A percentile compares a stretch with the other conserved stretches of the same genome.
phyloP scores from a whole-genome alignment of 1,140 invertebrate species.

The Parasteatoda tepidariorum region DNA sequence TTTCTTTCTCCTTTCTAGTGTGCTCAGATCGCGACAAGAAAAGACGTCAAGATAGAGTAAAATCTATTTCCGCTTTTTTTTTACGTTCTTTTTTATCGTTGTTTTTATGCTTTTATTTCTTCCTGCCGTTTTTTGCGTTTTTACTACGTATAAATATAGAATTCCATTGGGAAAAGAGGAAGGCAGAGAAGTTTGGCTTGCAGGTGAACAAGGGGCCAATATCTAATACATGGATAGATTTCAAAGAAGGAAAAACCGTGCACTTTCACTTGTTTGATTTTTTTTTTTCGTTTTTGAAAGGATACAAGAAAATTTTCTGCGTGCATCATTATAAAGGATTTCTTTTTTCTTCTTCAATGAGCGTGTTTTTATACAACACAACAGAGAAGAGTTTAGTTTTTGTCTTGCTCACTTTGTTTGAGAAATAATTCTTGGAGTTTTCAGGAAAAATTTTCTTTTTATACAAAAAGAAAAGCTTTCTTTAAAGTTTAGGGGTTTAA shows the following conservation, averaged over 20 bases:
- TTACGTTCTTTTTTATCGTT: not conserved
- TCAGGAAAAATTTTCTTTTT: no score
- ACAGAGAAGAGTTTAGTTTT: not conserved
- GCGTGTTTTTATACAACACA: not conserved
- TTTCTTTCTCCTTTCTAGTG: not conserved
- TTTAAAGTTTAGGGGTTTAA: no score
- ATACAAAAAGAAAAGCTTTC: no score
- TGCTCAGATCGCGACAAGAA: constrained; percentile 17
- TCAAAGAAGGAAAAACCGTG: constrained; percentile 1
- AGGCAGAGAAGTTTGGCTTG: not conserved
- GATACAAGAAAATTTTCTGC: not conserved
- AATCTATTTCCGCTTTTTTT: constrained; percentile 40
- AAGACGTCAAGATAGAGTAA: constrained; percentile 35
- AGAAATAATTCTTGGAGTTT: not conserved
- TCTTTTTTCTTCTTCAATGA: not conserved
- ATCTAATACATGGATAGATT: constrained; percentile 21
- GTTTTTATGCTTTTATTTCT: constrained; percentile 6
- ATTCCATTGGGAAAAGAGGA: constrained; percentile 17
- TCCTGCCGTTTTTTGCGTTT: constrained; percentile 4
- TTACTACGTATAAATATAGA: constrained; percentile 2
- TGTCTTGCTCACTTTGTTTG: not conserved
- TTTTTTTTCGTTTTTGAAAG: not conserved
- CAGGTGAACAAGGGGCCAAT: constrained; percentile 23
- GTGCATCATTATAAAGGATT: constrained; percentile 1
- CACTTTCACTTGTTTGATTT: not conserved